Evolutionary conservation across 2,113 vertebrate species (phyloP), one percentile per base, ranked within the genome.

Genomic region (Chaetodon trifascialis): DNA sequence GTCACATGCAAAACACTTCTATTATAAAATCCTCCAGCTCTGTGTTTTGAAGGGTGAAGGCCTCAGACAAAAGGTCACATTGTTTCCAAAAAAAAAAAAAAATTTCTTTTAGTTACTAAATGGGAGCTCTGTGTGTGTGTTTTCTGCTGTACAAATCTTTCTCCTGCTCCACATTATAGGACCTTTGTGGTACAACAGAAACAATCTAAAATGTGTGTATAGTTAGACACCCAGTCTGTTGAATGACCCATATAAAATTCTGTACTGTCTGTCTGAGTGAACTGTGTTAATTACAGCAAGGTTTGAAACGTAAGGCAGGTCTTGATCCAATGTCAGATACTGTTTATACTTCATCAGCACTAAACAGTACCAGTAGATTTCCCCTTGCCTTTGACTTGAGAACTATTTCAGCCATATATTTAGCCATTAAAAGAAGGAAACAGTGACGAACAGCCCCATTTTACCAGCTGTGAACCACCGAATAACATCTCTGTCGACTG

Each of bases 1-100:
- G 73, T 81, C 66, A 81, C 11, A 65, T 47, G 76, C 19, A 17
- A 65, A 74, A 69, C n/a, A 47, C 47, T 34, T n/a, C 5, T 17
- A 16, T 23, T 6, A 46, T 62, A 25, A 80, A 73, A 46, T 54
- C 38, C 11, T 17, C n/a, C 30, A 44, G 11, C 14, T 36, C 15
- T 11, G 14, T 68, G 23, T 73, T 72, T 58, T 80, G 40, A 76
- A 63, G 23, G n/a, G 19, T 36, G 34, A 73, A 38, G 42, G 11
- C 17, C 64, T 7, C 40, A 40, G 44, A 76, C 5, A 25, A 76
- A 67, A 30, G 54, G 52, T 67, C 44, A 52, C 17, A 42, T 25
- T 65, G 19, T 63, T 23, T n/a, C 36, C 2, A 17, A 70, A 51
- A 17, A 5, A 30, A 30, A 30, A 30, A 30, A 30, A 30, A 30